phyloP scores from a whole-genome alignment of 2,797 vertebrate species.

The Epinephelus coioides region DNA sequence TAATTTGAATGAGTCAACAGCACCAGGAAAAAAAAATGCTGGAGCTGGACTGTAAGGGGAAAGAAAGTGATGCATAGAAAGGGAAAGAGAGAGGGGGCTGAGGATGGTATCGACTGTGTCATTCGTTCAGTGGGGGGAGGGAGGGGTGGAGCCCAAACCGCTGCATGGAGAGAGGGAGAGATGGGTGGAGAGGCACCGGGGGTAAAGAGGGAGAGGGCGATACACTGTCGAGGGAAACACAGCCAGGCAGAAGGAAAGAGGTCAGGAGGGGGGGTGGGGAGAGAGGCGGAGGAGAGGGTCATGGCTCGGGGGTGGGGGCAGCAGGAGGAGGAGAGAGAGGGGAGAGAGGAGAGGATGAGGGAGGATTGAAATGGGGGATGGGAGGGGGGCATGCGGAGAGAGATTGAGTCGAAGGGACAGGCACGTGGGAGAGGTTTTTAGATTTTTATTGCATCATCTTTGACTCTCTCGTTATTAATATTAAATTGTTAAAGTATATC shows the following conservation, averaged over 20 bases:
- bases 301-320: conserved; percentile 50
- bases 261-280: conserved; percentile 54
- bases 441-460: not conserved
- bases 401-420: conserved; percentile 51
- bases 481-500: too few relatives aligned
- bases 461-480: not conserved
- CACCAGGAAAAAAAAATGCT: not conserved
- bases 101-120: conserved; percentile 52
- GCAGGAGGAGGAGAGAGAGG: conserved; percentile 19
- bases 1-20: conserved; percentile 21
- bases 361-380: conserved; percentile 57
- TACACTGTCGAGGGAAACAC: conserved; percentile 17
- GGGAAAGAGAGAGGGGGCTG: conserved; percentile 10
- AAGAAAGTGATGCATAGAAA: conserved; percentile 24
- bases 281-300: conserved; percentile 51
- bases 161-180: conserved; percentile 46
- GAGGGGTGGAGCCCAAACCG: conserved; percentile 57
- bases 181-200: conserved; percentile 1
- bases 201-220: not conserved
- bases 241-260: conserved; percentile 65
- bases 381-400: conserved; percentile 36
- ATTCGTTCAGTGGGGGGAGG: conserved; percentile 4
- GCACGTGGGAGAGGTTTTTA: conserved; percentile 33
- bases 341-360: conserved; percentile 47
- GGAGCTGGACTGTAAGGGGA: not conserved